phyloP scores from a whole-genome alignment of 92 coral and sea anemone genomes.

The Plumapathes pennacea region DNA sequence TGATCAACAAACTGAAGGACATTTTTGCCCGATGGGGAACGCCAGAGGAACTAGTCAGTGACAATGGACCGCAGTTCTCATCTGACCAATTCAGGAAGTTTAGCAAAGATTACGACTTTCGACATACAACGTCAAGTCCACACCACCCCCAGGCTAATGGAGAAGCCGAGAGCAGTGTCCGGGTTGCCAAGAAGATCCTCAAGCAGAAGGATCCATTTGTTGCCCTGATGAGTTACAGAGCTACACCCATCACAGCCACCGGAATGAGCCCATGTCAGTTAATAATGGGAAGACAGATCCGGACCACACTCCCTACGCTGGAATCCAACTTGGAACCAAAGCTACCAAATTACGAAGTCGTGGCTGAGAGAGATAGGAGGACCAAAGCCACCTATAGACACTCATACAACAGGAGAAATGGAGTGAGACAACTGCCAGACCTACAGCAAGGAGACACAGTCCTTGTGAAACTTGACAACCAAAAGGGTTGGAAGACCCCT shows the following conservation, averaged over 20 bases:
- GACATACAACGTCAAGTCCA: too few species aligned
- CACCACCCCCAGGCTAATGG: too few species aligned
- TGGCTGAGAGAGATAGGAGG: too few species aligned
- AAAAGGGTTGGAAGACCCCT: too few species aligned
- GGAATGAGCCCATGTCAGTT: constrained; percentile 25
- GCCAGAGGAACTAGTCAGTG: constrained; percentile 6
- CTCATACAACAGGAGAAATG: too few species aligned
- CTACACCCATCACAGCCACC: constrained; percentile 34
- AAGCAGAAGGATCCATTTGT: constrained; percentile 46
- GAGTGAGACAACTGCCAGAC: too few species aligned
- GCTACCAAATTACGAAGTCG: too few species aligned
- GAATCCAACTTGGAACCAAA: too few species aligned
- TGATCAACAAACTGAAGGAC: neutral
- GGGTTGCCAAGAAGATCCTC: constrained; percentile 35
- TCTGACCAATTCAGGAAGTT: constrained; percentile 17
- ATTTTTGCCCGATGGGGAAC: neutral
- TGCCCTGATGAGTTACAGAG: constrained; percentile 33
- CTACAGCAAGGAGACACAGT: too few species aligned
- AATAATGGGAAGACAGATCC: constrained; percentile 7
- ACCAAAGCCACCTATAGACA: too few species aligned
- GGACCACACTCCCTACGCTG: too few species aligned
- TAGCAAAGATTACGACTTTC: constrained; percentile 1
- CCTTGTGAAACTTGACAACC: too few species aligned
- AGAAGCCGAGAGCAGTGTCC: constrained; percentile 36
- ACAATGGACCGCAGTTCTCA: constrained; percentile 31